Evolutionary conservation across 2,888 invertebrate genomes (phyloP).

Genomic region (Drosophila lacicola): DNA sequence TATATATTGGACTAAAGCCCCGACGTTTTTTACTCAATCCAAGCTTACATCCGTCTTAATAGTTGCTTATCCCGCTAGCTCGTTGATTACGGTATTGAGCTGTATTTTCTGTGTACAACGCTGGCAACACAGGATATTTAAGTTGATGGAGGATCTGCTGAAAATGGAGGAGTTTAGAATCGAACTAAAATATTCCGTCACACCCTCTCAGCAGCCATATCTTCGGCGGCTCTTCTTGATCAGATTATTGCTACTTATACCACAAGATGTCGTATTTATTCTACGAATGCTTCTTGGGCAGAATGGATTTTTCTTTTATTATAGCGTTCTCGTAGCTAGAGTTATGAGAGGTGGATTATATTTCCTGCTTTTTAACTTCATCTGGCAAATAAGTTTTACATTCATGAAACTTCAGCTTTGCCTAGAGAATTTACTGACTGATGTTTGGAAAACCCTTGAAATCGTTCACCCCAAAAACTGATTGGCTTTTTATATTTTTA

Average conservation of each 20-base stretch:
- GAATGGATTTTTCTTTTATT: too few relatives aligned
- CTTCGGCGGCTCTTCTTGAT: background rate
- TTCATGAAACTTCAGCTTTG: background rate
- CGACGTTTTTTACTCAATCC: background rate
- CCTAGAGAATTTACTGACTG: conserved; percentile 1
- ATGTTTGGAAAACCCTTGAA: background rate
- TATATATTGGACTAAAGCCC: rapidly evolving
- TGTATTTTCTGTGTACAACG: conserved; percentile 10
- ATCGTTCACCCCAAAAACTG: background rate
- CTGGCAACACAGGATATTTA: conserved; percentile 24
- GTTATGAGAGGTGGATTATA: background rate
- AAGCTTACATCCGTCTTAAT: background rate
- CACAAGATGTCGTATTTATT: rapidly evolving
- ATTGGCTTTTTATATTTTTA: background rate
- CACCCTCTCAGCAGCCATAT: background rate
- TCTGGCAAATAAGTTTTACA: conserved; percentile 2
- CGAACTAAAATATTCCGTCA: background rate
- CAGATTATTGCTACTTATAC: background rate
- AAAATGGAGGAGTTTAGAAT: background rate
- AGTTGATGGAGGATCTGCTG: conserved; percentile 5
- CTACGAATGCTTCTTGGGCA: background rate
- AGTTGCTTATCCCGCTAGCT: background rate
- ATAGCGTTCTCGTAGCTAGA: background rate
- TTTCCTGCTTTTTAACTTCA: conserved; percentile 7
- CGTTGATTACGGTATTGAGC: background rate